Conservation (phyloP, 2,888 invertebrate genomes). For the Ryuthela nishihirai region DNA sequence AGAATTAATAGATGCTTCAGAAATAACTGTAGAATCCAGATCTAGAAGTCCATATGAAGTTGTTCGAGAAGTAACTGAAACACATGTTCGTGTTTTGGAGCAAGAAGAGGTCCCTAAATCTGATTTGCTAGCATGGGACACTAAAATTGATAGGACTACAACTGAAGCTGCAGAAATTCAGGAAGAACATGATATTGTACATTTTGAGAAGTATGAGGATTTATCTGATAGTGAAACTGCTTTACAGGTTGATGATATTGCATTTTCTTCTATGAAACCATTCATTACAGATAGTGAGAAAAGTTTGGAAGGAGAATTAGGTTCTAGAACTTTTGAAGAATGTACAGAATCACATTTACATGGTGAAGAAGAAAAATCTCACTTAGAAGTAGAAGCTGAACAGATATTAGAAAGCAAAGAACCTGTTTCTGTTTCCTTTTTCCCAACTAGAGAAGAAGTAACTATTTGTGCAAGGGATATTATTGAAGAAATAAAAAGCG, state of each 20-base stretch:
- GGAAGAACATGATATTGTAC: not conserved
- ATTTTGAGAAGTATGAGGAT: too few relatives aligned
- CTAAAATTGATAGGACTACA: not conserved
- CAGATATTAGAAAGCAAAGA: not conserved
- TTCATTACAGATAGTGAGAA: not conserved
- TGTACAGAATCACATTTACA: too few relatives aligned
- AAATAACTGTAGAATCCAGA: constrained; percentile 1
- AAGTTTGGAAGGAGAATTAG: too few relatives aligned
- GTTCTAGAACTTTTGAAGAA: too few relatives aligned
- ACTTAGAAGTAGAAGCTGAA: too few relatives aligned
- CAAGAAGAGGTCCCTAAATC: not conserved
- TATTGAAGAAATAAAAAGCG: constrained; percentile 57
- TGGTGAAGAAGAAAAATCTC: not conserved
- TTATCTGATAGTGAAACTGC: not conserved
- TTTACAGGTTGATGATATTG: not conserved
- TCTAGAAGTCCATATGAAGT: constrained; percentile 39
- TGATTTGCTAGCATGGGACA: too few relatives aligned
- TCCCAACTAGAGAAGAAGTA: constrained; percentile 51
- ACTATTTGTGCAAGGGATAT: constrained; percentile 56
- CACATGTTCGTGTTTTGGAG: not conserved
- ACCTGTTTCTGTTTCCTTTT: not conserved
- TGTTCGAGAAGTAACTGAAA: constrained; percentile 7
- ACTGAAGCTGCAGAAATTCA: not conserved
- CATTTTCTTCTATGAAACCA: not conserved
- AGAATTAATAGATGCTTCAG: constrained; percentile 28